A percentile compares a stretch with the other conserved stretches of the same genome.
These are phyloP conservation scores for Micronycteris hirsuta DNA, from an alignment of 2,113 vertebrate species.

Conservation along the genomic window DNA sequence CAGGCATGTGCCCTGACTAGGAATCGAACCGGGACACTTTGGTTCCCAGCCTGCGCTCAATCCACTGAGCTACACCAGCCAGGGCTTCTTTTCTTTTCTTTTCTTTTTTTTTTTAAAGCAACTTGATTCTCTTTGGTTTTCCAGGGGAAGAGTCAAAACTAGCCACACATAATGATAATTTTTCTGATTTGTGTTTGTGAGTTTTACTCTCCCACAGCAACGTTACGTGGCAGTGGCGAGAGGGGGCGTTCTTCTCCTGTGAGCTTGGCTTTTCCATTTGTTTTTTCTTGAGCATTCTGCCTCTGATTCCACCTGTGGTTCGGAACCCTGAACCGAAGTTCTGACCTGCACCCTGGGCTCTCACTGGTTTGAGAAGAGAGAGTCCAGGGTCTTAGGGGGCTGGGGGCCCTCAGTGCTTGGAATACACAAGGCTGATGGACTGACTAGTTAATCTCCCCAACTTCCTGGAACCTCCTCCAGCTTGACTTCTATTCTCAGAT, in stretches of 20 bases:
- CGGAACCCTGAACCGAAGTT: neutral
- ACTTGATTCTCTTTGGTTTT: constrained; percentile 15
- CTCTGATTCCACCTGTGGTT: neutral
- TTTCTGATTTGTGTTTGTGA: neutral
- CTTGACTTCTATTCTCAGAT: neutral
- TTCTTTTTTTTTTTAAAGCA: neutral
- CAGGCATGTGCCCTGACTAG: no score
- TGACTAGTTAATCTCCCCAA: neutral
- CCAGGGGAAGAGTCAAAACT: neutral
- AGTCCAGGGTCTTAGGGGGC: neutral
- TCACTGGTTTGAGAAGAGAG: neutral
- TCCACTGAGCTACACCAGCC: no score
- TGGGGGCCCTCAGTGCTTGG: neutral
- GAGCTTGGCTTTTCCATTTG: neutral
- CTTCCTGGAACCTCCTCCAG: neutral
- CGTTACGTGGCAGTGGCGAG: neutral
- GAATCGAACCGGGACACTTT: no score
- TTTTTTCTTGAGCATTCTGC: neutral
- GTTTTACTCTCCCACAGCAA: neutral
- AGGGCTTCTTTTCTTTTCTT: no score
- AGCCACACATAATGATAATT: neutral
- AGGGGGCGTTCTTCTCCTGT: neutral
- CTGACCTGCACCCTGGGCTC: neutral
- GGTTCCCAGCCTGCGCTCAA: no score
- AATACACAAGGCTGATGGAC: neutral